Conservation (phyloP, 2,797 vertebrate genomes). For the Taenioides sp. region DNA sequence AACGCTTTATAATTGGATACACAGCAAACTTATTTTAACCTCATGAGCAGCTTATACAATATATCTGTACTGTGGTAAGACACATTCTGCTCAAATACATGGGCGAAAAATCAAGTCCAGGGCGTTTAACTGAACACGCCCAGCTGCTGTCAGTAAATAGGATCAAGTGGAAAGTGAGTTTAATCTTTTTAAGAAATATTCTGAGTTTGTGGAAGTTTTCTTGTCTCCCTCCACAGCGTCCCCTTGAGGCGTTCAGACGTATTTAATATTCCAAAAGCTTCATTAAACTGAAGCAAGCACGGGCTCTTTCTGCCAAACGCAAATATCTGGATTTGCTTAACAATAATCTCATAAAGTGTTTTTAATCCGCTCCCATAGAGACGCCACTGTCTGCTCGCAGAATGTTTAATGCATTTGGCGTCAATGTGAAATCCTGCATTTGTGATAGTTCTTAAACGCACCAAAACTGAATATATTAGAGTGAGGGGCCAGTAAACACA, state of each 20-base stretch:
- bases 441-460: slow-evolving; percentile 18
- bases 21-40: no score
- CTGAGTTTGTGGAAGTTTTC: slow-evolving; percentile 13
- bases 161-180: slow-evolving; percentile 1
- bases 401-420: slow-evolving; percentile 33
- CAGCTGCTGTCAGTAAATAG: not conserved
- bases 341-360: slow-evolving; percentile 54
- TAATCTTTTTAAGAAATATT: slow-evolving; percentile 4
- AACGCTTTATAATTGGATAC: no score
- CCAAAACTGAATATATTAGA: slow-evolving; percentile 8
- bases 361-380: slow-evolving; percentile 50
- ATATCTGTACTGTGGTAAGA: no score
- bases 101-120: no score
- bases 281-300: slow-evolving; percentile 23
- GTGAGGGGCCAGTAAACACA: no score
- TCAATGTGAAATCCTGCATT: slow-evolving; percentile 15
- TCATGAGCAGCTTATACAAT: no score
- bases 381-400: slow-evolving; percentile 21
- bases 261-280: slow-evolving; percentile 47
- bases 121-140: no score
- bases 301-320: slow-evolving; percentile 41
- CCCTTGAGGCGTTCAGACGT: slow-evolving; percentile 17
- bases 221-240: slow-evolving; percentile 17
- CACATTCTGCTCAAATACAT: no score
- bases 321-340: slow-evolving; percentile 42